Conservation (phyloP, 2,113 vertebrate genomes). For the Orycteropus afer region DNA sequence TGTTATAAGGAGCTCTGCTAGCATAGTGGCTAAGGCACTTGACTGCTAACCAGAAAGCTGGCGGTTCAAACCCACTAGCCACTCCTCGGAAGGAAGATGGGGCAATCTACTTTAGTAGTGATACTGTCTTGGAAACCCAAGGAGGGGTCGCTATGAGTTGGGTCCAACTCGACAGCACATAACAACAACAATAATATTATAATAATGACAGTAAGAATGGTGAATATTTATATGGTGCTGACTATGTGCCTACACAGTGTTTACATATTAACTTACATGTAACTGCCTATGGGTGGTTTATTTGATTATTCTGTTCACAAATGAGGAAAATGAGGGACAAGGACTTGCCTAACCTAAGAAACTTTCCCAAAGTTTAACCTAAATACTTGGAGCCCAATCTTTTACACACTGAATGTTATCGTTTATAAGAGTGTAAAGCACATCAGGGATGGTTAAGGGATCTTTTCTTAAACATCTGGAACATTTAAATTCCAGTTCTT, state of each 20-base stretch:
- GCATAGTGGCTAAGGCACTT: too few species aligned
- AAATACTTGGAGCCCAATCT: not conserved
- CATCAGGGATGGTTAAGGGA: not conserved
- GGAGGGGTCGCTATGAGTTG: too few species aligned
- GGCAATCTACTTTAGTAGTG: too few species aligned
- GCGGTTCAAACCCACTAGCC: too few species aligned
- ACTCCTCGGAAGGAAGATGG: too few species aligned
- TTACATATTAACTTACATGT: not conserved
- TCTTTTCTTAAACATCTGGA: not conserved
- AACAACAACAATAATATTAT: too few species aligned
- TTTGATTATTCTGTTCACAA: not conserved
- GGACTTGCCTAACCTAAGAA: not conserved
- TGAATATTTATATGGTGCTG: not conserved
- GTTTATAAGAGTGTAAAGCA: not conserved
- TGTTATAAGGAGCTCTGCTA: too few species aligned
- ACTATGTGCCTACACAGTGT: not conserved
- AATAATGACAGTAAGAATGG: not conserved
- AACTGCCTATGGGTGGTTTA: not conserved
- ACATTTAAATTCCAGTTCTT: not conserved
- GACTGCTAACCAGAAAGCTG: too few species aligned
- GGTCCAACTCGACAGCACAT: too few species aligned
- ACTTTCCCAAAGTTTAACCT: not conserved
- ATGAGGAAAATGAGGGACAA: not conserved
- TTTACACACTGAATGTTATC: not conserved
- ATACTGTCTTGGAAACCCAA: too few species aligned